A percentile compares a stretch with the other conserved stretches of the same genome.
phyloP scores from a whole-genome alignment of 2,888 invertebrate species.

The Oligia fasciuncula region DNA sequence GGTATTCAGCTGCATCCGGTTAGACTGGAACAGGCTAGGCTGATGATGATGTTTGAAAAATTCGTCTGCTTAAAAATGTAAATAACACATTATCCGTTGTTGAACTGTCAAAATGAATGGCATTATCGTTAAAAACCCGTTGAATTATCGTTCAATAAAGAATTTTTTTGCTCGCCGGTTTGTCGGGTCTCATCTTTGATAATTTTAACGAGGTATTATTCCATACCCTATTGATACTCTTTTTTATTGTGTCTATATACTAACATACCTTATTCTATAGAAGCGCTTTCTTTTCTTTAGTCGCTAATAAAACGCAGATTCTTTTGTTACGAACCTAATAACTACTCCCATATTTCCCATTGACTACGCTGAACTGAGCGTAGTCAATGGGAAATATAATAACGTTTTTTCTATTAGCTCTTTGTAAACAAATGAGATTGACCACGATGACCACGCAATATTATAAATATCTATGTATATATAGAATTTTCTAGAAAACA shows the following conservation, averaged over 20 bases:
- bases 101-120: no score
- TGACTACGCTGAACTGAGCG: conserved; percentile 23
- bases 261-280: neutral
- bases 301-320: conserved; percentile 27
- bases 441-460: neutral
- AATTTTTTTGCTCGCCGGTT: neutral
- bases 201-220: neutral
- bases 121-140: no score
- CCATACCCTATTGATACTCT: neutral
- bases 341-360: conserved; percentile 31
- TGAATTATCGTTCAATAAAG: no score
- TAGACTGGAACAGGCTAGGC: no score
- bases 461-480: neutral
- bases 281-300: conserved; percentile 10
- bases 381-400: conserved; percentile 34
- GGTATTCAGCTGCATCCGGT: no score
- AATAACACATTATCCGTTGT: no score
- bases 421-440: neutral
- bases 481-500: neutral
- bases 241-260: neutral
- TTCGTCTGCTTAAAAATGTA: no score
- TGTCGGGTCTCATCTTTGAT: neutral
- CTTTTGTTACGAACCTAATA: conserved; percentile 34
- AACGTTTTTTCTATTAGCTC: conserved; percentile 20
- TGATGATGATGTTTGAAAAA: no score